phyloP scores from a whole-genome alignment of 2,113 vertebrate genomes.

The Stigmatopora nigra region DNA sequence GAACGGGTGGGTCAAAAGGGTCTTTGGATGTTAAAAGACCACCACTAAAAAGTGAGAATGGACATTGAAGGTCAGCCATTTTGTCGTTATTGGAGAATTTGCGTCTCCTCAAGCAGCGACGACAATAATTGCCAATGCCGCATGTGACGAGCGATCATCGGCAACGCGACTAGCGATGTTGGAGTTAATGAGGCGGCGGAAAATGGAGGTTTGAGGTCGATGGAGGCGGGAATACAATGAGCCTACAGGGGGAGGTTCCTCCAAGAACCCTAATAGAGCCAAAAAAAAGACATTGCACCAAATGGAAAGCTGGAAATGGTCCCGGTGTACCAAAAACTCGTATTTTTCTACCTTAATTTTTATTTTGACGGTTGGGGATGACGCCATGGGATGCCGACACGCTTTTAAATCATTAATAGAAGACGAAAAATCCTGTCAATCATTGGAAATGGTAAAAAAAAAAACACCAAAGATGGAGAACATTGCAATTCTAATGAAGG shows the following conservation, averaged over 20 bases:
- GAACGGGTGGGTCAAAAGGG: conserved; percentile 36
- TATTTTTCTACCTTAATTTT: conserved; percentile 3
- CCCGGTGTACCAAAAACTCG: conserved; percentile 5
- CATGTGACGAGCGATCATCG: conserved; percentile 3
- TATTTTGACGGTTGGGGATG: conserved; percentile 20
- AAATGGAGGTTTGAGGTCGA: conserved; percentile 5
- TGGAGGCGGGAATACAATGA: neutral
- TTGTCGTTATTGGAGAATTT: conserved; percentile 25
- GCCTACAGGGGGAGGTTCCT: conserved; percentile 14
- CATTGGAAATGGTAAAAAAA: neutral
- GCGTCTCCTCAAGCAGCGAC: neutral
- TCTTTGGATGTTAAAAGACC: conserved; percentile 12
- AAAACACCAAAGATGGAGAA: neutral
- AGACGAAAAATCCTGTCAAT: neutral
- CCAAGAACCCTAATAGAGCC: conserved; percentile 21
- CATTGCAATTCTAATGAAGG: no score
- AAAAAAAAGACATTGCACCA: conserved; percentile 17
- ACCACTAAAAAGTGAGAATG: conserved; percentile 43
- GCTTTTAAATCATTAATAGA: neutral
- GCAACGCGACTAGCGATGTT: conserved; percentile 6
- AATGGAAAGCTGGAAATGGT: conserved; percentile 25
- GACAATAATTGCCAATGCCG: neutral
- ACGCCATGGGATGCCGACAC: neutral
- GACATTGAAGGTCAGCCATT: conserved; percentile 21
- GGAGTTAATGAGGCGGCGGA: conserved; percentile 29